Evolutionary conservation across 1,140 invertebrate genomes (phyloP), one percentile per base, ranked within the genome.

Genomic region (Drosophila pseudoananassae): DNA sequence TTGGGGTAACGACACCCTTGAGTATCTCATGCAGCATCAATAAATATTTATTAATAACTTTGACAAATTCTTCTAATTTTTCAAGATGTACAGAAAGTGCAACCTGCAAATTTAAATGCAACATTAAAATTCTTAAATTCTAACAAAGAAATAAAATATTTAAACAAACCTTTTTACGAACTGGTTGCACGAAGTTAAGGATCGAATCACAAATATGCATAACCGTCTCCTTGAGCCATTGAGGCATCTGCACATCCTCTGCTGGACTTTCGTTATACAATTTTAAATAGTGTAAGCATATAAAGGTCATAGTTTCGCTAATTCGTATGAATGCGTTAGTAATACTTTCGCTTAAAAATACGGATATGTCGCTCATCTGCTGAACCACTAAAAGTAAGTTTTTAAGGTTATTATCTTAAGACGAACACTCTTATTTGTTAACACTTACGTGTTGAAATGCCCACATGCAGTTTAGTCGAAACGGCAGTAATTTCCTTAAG

Each of bases 11-110:
- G 10, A 52, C 56, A 17, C 36, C 49, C n/a, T 8, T 27, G 1
- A 83, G 64, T 8, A 88, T 55, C 12, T 79, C 65, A 1, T 49
- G 43, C 6, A 87, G 17, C 71, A 83, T 76, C 40, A 49, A 46
- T 17, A 79, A 25, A 27, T 79, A 82, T 6, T 38, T 36, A 4
- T 45, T 55, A 0, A 61, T 47, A 1, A 76, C 29, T 15, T 61
- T 51, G 0, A 87, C 38, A 51, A 64, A 55, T 0, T 69, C 49
- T 45, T 78, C 59, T 5, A 75, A n/a, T n/a, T 66, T 80, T 1
- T 59, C 40, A 8, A 49, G 0, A 0, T 76, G 51, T 10, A 60
- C 31, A 36, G 31, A 40, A 0, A 53, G 8, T 0, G 47, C 14
- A 6, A 58, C 76, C 81, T 85, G 12, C 8, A 33, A 54, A 33